Percentiles rank a stretch among this genome's conserved stretches.
Conservation (phyloP, 2,797 vertebrate species). For the Coregonus ussuriensis region DNA sequence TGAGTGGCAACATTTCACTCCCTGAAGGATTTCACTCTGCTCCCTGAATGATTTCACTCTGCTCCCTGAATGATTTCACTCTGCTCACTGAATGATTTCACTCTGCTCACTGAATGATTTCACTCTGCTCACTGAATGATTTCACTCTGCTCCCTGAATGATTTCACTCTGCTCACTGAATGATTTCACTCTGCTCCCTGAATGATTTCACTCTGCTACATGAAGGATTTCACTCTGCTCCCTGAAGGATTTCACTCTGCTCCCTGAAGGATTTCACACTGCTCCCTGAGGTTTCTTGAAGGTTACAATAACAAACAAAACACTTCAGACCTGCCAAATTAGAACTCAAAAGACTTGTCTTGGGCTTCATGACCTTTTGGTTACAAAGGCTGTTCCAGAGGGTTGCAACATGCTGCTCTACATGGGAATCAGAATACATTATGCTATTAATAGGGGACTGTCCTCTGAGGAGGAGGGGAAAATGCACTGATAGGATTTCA, state of each 20-base stretch:
- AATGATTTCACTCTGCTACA: background rate
- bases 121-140: background rate
- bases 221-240: background rate
- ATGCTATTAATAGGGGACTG: background rate
- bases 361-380: background rate
- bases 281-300: background rate
- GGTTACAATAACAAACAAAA: background rate
- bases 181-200: background rate
- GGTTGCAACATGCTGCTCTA: background rate
- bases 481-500: background rate
- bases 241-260: no score
- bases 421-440: background rate
- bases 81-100: background rate
- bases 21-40: background rate
- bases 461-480: background rate
- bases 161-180: no score
- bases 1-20: no score
- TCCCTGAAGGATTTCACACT: no score
- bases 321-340: background rate
- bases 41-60: no score
- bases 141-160: background rate
- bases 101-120: no score
- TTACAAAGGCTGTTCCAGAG: background rate
- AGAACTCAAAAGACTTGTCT: background rate
- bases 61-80: no score